A percentile compares a stretch with the other conserved stretches of the same genome.
Conservation (phyloP, 2,797 vertebrate species). For the Avahi laniger region DNA sequence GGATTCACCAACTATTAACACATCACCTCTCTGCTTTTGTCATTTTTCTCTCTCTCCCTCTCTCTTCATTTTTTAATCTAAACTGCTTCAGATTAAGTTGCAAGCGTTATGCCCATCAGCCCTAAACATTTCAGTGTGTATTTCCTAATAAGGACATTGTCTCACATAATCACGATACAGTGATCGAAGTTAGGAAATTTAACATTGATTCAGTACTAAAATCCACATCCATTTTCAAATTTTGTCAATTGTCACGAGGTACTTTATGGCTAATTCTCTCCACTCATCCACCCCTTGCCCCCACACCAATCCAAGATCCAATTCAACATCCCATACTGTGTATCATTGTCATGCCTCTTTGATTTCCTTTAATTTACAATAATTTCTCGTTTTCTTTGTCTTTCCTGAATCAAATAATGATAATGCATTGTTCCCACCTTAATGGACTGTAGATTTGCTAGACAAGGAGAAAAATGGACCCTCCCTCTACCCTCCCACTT, state of each 20-base stretch:
- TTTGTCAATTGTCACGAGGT: not conserved
- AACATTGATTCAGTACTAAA: not conserved
- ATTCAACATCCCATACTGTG: not conserved
- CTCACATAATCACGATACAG: not conserved
- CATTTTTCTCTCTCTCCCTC: not conserved
- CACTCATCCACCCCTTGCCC: not conserved
- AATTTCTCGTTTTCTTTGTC: not conserved
- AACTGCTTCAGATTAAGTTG: not conserved
- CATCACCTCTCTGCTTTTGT: not conserved
- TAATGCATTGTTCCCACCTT: not conserved
- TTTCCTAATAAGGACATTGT: not conserved
- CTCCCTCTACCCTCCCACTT: not conserved
- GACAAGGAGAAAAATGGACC: not conserved
- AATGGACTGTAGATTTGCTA: not conserved
- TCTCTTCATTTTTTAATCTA: not conserved
- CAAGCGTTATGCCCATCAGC: not conserved
- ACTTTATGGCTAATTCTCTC: not conserved
- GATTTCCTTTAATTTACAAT: not conserved
- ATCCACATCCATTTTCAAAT: not conserved
- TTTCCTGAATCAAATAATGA: not conserved
- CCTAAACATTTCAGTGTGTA: not conserved
- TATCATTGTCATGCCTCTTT: not conserved
- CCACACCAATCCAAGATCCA: not conserved
- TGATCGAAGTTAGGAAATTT: not conserved
- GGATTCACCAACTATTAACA: not conserved